phyloP scores from a whole-genome alignment of 2,113 vertebrate species.

The Boulengeromyrus knoepffleri region DNA sequence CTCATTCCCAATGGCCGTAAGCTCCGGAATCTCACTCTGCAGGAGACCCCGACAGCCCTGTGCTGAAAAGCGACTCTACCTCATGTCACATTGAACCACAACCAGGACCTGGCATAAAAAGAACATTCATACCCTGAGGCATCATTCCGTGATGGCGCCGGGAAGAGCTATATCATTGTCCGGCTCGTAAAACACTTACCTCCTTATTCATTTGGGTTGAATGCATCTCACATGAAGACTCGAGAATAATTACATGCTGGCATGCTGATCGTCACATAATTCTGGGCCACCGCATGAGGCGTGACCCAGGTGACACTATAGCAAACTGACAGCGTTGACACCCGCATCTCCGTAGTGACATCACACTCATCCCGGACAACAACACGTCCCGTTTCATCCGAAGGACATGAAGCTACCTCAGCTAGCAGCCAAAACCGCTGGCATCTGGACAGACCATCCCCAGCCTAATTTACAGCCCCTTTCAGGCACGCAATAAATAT shows the following conservation, averaged over 20 bases:
- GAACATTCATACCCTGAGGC: background rate
- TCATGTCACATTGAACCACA: background rate
- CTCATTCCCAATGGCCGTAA: background rate
- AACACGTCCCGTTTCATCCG: conserved; percentile 49
- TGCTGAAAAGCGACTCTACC: background rate
- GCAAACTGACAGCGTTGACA: background rate
- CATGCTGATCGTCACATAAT: conserved; percentile 11
- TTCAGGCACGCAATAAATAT: conserved; percentile 59
- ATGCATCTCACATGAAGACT: background rate
- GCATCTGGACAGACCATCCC: conserved; percentile 56
- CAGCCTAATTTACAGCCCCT: conserved; percentile 56
- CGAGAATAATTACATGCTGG: conserved; percentile 27
- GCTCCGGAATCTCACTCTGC: background rate
- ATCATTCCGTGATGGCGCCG: background rate
- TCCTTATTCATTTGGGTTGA: background rate
- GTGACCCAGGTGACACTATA: background rate
- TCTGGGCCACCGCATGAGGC: background rate
- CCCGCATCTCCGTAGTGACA: background rate
- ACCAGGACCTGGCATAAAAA: background rate
- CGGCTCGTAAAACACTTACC: background rate
- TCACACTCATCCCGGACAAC: conserved; percentile 22
- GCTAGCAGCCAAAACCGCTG: conserved; percentile 38
- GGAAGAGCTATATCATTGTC: background rate
- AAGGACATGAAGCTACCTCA: conserved; percentile 47
- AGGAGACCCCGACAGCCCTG: background rate